phyloP scores from a whole-genome alignment of 1,140 invertebrate genomes.

The Drosophila burlai region DNA sequence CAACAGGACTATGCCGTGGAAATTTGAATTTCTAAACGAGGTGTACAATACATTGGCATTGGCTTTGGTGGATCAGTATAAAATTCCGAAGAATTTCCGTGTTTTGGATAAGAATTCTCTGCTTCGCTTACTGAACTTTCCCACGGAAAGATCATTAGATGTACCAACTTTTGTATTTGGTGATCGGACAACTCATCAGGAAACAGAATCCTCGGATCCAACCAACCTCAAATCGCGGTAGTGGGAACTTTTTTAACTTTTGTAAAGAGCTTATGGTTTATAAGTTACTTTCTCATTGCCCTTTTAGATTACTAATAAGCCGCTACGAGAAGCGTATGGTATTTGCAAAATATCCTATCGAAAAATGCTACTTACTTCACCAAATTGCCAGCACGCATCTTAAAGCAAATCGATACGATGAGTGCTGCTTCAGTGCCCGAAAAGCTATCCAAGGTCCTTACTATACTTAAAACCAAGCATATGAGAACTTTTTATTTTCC shows the following conservation, averaged over 20 bases:
- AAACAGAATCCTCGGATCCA: slow-evolving; percentile 44
- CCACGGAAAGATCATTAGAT: slow-evolving; percentile 57
- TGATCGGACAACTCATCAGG: slow-evolving; percentile 68
- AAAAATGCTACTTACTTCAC: slow-evolving; percentile 74
- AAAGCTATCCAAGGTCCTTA: slow-evolving; percentile 60
- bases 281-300: background rate
- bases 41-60: slow-evolving; percentile 77
- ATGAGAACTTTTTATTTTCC: background rate
- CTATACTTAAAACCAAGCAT: background rate
- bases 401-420: slow-evolving; percentile 57
- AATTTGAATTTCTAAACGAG: slow-evolving; percentile 79
- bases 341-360: slow-evolving; percentile 71
- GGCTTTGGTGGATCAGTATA: slow-evolving; percentile 63
- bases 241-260: background rate
- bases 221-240: slow-evolving; percentile 39
- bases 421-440: slow-evolving; percentile 66
- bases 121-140: slow-evolving; percentile 45
- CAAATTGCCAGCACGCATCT: slow-evolving; percentile 69
- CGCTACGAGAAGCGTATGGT: slow-evolving; percentile 62
- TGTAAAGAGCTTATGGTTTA: background rate
- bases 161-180: slow-evolving; percentile 65
- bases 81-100: slow-evolving; percentile 37
- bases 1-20: slow-evolving; percentile 77
- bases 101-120: slow-evolving; percentile 27
- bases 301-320: slow-evolving; percentile 43